phyloP scores from a whole-genome alignment of 2,113 vertebrate genomes.

The Sturnira hondurensis region DNA sequence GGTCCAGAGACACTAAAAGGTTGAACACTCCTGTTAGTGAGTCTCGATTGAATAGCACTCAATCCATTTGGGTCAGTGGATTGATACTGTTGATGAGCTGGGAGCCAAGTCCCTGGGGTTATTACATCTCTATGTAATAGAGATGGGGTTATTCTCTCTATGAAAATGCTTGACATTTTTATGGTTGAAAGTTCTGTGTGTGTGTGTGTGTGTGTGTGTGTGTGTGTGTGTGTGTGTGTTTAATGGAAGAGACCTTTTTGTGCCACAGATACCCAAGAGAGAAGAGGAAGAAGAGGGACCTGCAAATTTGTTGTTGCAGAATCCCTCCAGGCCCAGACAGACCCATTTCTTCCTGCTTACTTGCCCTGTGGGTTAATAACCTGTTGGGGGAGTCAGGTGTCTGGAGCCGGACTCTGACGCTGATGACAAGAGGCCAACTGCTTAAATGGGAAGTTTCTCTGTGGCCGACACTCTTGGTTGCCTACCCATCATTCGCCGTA shows the following conservation, averaged over 20 bases:
- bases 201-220: neutral
- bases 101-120: neutral
- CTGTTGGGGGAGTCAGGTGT: neutral
- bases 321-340: neutral
- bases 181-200: neutral
- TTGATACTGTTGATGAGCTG: too few species aligned
- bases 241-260: neutral
- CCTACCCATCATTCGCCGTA: neutral
- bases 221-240: neutral
- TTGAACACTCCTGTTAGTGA: too few species aligned
- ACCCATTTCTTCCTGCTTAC: neutral
- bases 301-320: neutral
- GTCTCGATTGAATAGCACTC: neutral
- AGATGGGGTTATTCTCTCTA: neutral
- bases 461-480: neutral
- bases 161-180: neutral
- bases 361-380: neutral
- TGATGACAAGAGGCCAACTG: neutral
- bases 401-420: neutral
- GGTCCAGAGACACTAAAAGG: too few species aligned
- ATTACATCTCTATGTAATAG: too few species aligned
- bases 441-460: neutral
- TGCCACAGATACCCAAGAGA: neutral
- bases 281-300: neutral
- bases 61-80: accelerated